These are phyloP conservation scores for Drosophila neutralis DNA, from an alignment of 2,888 invertebrate genomes.

Conservation along the genomic window DNA sequence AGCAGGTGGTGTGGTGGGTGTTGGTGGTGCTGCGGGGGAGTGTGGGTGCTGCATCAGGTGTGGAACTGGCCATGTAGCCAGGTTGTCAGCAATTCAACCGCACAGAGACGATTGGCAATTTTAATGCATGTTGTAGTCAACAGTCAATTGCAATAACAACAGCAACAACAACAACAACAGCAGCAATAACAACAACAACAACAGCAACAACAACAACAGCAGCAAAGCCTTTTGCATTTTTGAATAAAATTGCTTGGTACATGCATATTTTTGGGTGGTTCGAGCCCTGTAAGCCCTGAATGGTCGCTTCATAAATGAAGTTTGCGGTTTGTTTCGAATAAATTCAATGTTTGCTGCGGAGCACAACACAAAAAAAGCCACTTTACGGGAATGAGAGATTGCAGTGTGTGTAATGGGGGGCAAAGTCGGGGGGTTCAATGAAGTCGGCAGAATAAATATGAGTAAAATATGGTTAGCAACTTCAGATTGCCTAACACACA, in stretches of 20 bases:
- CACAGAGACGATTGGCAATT: constrained; percentile 75
- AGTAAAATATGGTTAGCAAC: constrained; percentile 5
- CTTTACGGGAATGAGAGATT: constrained; percentile 36
- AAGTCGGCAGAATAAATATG: background rate
- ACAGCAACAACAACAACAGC: background rate
- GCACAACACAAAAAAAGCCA: background rate
- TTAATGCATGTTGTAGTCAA: constrained; percentile 61
- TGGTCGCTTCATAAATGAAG: constrained; percentile 60
- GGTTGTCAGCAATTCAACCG: constrained; percentile 72
- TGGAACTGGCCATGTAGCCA: constrained; percentile 48
- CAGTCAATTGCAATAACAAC: constrained; percentile 49
- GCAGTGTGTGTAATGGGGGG: constrained; percentile 4
- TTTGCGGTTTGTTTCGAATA: constrained; percentile 56
- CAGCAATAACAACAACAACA: background rate
- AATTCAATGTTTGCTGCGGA: constrained; percentile 12
- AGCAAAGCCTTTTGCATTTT: constrained; percentile 61
- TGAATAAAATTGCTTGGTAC: constrained; percentile 60
- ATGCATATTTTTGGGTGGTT: constrained; percentile 17
- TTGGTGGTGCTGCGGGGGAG: background rate
- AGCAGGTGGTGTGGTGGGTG: constrained; percentile 16
- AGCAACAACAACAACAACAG: constrained; percentile 33
- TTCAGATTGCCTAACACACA: constrained; percentile 9
- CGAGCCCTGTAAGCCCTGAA: constrained; percentile 23
- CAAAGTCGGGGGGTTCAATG: background rate
- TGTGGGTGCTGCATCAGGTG: constrained; percentile 36